Percentiles rank a stretch among this genome's conserved stretches.
phyloP scores from a whole-genome alignment of 2,113 vertebrate genomes.

The Vulpes lagopus region DNA sequence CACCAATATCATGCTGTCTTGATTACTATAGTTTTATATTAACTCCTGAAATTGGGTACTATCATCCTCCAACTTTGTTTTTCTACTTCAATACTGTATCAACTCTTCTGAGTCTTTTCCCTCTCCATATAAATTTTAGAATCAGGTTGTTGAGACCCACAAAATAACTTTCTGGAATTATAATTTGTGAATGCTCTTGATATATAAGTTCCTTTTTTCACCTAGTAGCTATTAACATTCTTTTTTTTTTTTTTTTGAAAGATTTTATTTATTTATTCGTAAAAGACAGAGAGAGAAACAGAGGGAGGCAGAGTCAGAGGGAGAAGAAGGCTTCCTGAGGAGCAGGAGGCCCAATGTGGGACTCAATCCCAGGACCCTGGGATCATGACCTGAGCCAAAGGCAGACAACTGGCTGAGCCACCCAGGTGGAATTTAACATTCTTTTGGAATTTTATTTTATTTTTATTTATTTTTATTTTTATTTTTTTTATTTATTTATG shows the following conservation, averaged over 20 bases:
- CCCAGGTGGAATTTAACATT: no score
- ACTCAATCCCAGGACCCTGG: no score
- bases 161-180: neutral
- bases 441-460: neutral
- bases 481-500: no score
- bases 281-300: no score
- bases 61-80: neutral
- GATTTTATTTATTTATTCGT: no score
- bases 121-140: neutral
- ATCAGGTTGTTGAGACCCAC: neutral
- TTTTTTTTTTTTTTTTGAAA: neutral
- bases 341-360: no score
- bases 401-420: no score
- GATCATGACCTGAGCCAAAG: no score
- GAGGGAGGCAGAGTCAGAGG: no score
- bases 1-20: neutral
- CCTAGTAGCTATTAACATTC: neutral
- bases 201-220: constrained; percentile 13
- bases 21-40: neutral
- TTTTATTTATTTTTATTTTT: no score
- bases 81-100: neutral
- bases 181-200: constrained; percentile 6
- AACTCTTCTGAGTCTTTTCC: neutral
- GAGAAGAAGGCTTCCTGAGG: no score
- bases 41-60: neutral